Percentiles rank a stretch among this genome's conserved stretches.
phyloP scores from a whole-genome alignment of 2,113 vertebrate species.

The Apeltes quadracus region DNA sequence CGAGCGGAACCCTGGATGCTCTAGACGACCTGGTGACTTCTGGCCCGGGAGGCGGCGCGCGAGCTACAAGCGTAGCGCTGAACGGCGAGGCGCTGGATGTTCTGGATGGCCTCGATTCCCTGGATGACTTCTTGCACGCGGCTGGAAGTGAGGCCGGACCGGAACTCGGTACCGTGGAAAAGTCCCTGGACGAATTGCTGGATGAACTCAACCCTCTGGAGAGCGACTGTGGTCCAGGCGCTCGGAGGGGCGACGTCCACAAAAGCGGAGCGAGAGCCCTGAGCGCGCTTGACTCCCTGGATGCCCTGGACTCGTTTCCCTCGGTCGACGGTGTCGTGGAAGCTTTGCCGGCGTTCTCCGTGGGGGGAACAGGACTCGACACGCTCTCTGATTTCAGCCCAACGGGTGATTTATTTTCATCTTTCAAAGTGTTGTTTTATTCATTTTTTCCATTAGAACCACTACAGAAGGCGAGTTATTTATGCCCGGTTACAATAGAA shows the following conservation, averaged over 20 bases:
- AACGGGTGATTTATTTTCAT: slow-evolving; percentile 61
- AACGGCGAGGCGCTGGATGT: not conserved
- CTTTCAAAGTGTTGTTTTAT: not conserved
- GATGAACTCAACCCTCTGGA: slow-evolving; percentile 32
- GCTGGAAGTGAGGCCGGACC: not conserved
- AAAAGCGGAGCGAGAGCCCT: not conserved
- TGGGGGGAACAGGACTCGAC: slow-evolving; percentile 60
- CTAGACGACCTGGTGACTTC: slow-evolving; percentile 61
- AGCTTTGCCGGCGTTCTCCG: slow-evolving; percentile 37
- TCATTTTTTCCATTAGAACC: not conserved
- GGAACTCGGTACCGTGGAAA: not conserved
- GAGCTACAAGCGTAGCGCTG: not conserved
- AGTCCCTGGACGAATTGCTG: slow-evolving; percentile 39
- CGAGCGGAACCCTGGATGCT: slow-evolving; percentile 44
- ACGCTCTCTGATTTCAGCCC: slow-evolving; percentile 62
- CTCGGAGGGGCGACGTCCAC: not conserved
- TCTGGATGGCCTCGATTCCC: slow-evolving; percentile 48
- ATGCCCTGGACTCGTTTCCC: slow-evolving; percentile 83
- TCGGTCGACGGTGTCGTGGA: slow-evolving; percentile 68
- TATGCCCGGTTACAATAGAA: not conserved
- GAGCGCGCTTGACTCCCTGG: slow-evolving; percentile 58
- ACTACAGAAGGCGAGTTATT: too few species aligned
- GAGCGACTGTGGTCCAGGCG: not conserved
- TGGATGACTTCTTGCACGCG: slow-evolving; percentile 52
- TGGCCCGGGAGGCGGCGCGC: not conserved